A percentile compares a stretch with the other conserved stretches of the same genome.
Conservation (phyloP, 2,113 vertebrate species). For the human (Homo sapiens) region GRCh38 chr22:42935501-42936000, state of each 20-base stretch:
- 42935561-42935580: not conserved
- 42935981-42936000: too few species aligned
- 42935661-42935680: not conserved
- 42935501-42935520: not conserved
- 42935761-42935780: not conserved
- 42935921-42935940: not conserved
- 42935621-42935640: not conserved
- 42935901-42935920: not conserved
- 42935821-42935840: not conserved
- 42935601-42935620: not conserved
- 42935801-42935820: not conserved
- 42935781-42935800: too few species aligned
- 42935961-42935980: too few species aligned
- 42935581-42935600: constrained; percentile 9
- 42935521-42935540: not conserved
- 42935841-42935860: not conserved
- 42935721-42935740: not conserved
- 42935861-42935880: not conserved
- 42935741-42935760: not conserved
- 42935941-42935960: too few species aligned
- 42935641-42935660: not conserved
- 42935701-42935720: rapidly evolving
- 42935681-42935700: not conserved
- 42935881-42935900: not conserved
- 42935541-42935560: not conserved